These are phyloP conservation scores for Tenebrio molitor DNA, from an alignment of 1,140 invertebrate species.

Conservation along the genomic window DNA sequence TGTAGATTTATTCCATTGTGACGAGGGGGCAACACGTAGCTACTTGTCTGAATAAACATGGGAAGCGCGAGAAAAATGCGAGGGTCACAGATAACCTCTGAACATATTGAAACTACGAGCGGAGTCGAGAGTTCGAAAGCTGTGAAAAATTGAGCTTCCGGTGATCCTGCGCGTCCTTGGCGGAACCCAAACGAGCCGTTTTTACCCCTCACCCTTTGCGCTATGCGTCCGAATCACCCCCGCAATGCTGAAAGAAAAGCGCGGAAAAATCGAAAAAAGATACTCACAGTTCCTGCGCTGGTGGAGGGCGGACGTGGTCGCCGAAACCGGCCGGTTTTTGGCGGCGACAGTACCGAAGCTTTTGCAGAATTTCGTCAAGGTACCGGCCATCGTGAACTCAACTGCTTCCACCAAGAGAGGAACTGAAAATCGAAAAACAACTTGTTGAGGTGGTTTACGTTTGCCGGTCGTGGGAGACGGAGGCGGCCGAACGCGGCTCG, in stretches of 20 bases:
- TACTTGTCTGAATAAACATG: background rate
- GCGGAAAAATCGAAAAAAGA: slow-evolving; percentile 1
- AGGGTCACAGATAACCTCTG: too few relatives aligned
- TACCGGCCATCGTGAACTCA: slow-evolving; percentile 63
- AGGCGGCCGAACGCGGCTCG: slow-evolving; percentile 28
- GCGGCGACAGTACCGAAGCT: slow-evolving; percentile 41
- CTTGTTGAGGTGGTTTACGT: slow-evolving; percentile 18
- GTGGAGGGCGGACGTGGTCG: slow-evolving; percentile 9
- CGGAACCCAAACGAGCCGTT: too few relatives aligned
- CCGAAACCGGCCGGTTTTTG: slow-evolving; percentile 42
- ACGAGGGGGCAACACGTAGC: background rate
- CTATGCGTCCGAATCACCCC: too few relatives aligned
- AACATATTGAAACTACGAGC: too few relatives aligned
- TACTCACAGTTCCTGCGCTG: slow-evolving; percentile 54
- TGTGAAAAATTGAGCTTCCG: too few relatives aligned
- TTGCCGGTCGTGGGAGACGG: slow-evolving; percentile 25
- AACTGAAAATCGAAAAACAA: slow-evolving; percentile 41
- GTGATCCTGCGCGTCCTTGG: too few relatives aligned
- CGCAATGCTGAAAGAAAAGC: too few relatives aligned
- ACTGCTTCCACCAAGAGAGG: slow-evolving; percentile 18
- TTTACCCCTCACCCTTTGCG: too few relatives aligned
- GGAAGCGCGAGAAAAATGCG: too few relatives aligned
- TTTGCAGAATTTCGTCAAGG: slow-evolving; percentile 61
- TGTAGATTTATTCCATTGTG: slow-evolving; percentile 3
- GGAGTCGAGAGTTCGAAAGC: too few relatives aligned